Conservation (phyloP, 2,797 vertebrate genomes). For the Pantherophis vulpinus region DNA sequence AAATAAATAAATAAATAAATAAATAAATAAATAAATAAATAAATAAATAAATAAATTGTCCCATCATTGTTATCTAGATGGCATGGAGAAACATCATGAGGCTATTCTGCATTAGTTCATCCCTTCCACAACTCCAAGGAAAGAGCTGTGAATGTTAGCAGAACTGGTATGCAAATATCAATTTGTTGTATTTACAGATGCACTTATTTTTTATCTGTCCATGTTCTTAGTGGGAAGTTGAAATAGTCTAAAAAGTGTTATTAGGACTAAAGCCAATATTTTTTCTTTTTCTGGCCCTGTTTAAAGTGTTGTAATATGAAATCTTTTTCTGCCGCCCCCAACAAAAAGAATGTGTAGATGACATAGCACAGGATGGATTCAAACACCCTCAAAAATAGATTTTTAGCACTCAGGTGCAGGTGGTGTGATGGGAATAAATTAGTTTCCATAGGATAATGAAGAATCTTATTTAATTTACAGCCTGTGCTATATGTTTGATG, state of each 20-base stretch:
- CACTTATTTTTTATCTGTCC: not conserved
- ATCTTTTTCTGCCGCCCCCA: not conserved
- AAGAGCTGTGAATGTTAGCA: not conserved
- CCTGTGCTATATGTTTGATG: conserved; percentile 1
- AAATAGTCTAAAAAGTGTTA: not conserved
- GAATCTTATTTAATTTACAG: conserved; percentile 58
- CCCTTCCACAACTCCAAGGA: not conserved
- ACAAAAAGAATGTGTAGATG: not conserved
- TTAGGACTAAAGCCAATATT: not conserved
- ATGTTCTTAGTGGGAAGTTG: conserved; percentile 16
- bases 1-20: no score
- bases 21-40: no score
- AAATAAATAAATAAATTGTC: not conserved
- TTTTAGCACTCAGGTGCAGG: conserved; percentile 27
- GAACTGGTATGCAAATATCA: not conserved
- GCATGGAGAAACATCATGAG: not conserved
- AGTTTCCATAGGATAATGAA: conserved; percentile 43
- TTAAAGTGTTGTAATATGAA: not conserved
- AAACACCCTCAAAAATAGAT: conserved; percentile 18
- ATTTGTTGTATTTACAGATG: not conserved
- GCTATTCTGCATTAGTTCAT: conserved; percentile 6
- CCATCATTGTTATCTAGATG: not conserved
- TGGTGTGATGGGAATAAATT: conserved; percentile 45
- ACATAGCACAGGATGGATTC: not conserved
- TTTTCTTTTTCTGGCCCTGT: not conserved